Percentiles rank a stretch among this genome's conserved stretches.
phyloP scores from a whole-genome alignment of 2,888 invertebrate genomes.

The Actias luna region DNA sequence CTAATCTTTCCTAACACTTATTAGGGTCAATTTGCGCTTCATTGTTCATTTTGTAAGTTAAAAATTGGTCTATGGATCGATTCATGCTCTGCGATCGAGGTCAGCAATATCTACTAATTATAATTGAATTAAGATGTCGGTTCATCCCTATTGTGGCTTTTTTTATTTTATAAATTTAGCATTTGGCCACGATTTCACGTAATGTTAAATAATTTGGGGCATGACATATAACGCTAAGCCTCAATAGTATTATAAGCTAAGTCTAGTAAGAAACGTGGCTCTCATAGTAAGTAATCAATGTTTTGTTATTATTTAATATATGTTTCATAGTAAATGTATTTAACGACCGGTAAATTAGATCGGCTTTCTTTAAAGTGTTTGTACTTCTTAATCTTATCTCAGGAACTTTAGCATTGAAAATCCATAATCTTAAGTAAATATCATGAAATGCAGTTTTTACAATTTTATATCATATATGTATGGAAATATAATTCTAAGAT shows the following conservation, averaged over 20 bases:
- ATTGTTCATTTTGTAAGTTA: conserved; percentile 29
- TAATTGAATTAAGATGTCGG: too few species aligned
- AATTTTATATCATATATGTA: background rate
- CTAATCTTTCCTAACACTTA: conserved; percentile 73
- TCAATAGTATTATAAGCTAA: too few species aligned
- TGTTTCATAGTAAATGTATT: too few species aligned
- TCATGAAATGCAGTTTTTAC: background rate
- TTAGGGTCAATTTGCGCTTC: conserved; percentile 58
- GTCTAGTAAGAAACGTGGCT: too few species aligned
- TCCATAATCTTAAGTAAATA: background rate
- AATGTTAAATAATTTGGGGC: too few species aligned
- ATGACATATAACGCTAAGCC: too few species aligned
- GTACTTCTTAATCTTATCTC: background rate
- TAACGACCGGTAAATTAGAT: background rate
- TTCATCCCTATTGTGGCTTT: too few species aligned
- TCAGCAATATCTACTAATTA: background rate
- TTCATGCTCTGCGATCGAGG: background rate
- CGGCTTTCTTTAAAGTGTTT: background rate
- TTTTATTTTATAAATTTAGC: too few species aligned
- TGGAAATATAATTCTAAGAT: background rate
- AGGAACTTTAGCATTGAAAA: background rate
- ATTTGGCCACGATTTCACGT: too few species aligned
- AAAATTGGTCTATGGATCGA: background rate
- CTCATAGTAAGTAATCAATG: too few species aligned
- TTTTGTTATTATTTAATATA: background rate